Evolutionary conservation across 2,797 vertebrate genomes (phyloP).

Genomic region (Propithecus deckenii): DNA sequence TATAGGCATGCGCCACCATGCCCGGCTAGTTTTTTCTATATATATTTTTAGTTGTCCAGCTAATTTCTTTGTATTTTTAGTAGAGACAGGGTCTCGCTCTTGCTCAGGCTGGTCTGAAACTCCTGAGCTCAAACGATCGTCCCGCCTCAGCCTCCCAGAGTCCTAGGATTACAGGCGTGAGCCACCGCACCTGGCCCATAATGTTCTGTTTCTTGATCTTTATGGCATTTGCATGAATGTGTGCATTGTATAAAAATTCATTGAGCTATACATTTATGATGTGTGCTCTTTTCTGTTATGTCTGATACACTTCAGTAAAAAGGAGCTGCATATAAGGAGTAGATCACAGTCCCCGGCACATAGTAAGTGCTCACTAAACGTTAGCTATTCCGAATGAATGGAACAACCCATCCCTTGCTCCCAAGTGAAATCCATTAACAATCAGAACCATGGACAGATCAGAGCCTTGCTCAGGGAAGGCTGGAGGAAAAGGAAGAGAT

Average conservation of each 20-base stretch:
- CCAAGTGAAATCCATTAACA: background rate
- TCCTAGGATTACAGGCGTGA: no score
- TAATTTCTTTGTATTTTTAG: no score
- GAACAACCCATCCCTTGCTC: background rate
- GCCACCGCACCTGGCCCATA: no score
- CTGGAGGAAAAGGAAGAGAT: no score
- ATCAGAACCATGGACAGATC: constrained; percentile 72
- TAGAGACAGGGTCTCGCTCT: no score
- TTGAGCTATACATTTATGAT: background rate
- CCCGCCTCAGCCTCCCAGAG: no score
- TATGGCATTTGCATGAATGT: background rate
- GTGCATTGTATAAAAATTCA: background rate
- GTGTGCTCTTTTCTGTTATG: background rate
- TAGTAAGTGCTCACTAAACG: background rate
- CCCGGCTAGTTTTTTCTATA: no score
- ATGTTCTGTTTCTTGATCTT: background rate
- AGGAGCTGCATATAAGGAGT: background rate
- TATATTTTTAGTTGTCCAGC: no score
- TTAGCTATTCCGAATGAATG: background rate
- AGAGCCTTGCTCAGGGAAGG: background rate
- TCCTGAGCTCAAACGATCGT: no score
- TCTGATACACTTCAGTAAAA: background rate
- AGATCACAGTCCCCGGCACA: background rate
- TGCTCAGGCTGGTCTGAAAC: no score
- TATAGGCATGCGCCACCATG: no score